Percentiles rank a stretch among this genome's conserved stretches.
Conservation (phyloP, 2,888 invertebrate species). For the Amblyjoppa fuscipennis region DNA sequence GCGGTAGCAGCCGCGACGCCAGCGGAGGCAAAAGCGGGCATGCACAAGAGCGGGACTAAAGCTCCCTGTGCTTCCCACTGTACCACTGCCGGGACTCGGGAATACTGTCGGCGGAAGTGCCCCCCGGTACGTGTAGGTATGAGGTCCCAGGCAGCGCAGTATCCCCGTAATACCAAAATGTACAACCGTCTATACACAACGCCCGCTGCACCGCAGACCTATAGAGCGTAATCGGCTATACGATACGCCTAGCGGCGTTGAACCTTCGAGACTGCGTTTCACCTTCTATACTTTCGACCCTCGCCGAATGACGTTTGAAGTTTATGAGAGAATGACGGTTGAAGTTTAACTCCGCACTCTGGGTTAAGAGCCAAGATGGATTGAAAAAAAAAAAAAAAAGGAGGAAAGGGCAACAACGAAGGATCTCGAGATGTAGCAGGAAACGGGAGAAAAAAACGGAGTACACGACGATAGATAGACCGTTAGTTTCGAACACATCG, state of each 20-base stretch:
- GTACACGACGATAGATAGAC: not conserved
- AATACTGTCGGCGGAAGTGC: slow-evolving; percentile 53
- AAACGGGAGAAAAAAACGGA: slow-evolving; percentile 11
- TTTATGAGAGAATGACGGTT: too few relatives aligned
- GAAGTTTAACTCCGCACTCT: not conserved
- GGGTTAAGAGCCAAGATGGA: slow-evolving; percentile 19
- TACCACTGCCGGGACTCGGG: slow-evolving; percentile 40
- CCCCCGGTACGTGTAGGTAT: slow-evolving; percentile 15
- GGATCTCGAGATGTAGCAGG: slow-evolving; percentile 17
- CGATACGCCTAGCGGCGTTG: slow-evolving; percentile 2
- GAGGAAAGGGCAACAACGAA: not conserved
- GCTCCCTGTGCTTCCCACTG: slow-evolving; percentile 19
- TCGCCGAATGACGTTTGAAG: too few relatives aligned
- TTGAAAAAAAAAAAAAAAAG: slow-evolving; percentile 4
- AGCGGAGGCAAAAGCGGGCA: slow-evolving; percentile 11
- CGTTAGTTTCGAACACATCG: too few relatives aligned
- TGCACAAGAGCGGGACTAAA: slow-evolving; percentile 21
- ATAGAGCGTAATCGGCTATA: slow-evolving; percentile 19
- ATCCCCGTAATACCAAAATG: slow-evolving; percentile 30
- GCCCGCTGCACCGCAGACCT: not conserved
- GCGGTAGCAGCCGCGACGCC: slow-evolving; percentile 1
- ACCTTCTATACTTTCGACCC: too few relatives aligned
- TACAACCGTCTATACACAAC: not conserved
- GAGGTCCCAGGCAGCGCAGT: slow-evolving; percentile 17
- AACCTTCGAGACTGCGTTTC: too few relatives aligned